Percentiles rank a stretch among this genome's conserved stretches.
phyloP scores from a whole-genome alignment of 53 echinoderm and acorn worm genomes.

The Pentamera pediparva region DNA sequence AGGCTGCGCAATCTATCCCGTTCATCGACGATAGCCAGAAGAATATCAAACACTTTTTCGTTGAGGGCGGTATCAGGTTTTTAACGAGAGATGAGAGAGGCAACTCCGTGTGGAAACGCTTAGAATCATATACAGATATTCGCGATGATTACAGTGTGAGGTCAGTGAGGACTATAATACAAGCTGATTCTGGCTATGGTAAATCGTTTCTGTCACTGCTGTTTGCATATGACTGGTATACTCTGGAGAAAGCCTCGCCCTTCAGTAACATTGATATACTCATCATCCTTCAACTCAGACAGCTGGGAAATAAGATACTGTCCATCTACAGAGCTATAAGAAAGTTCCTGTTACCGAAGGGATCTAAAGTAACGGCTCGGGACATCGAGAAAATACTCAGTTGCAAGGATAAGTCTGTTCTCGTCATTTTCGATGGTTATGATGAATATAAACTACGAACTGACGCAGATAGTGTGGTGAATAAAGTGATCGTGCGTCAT shows the following conservation, averaged over 20 bases:
- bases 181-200: constrained; percentile 6
- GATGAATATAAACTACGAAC: neutral
- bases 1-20: neutral
- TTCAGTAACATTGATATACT: constrained; percentile 1
- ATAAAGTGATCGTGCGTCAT: neutral
- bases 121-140: neutral
- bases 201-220: neutral
- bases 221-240: constrained; percentile 2
- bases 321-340: neutral
- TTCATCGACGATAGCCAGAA: neutral
- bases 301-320: neutral
- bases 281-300: neutral
- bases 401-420: neutral
- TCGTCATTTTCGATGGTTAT: constrained; percentile 3
- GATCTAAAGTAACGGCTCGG: neutral
- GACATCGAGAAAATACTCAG: constrained; percentile 3
- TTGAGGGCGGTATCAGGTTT: constrained; percentile 9
- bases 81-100: neutral
- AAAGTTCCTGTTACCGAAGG: constrained; percentile 6
- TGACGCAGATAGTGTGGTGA: neutral
- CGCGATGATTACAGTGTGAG: neutral
- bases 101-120: neutral
- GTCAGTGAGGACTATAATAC: constrained; percentile 5
- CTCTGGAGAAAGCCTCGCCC: neutral
- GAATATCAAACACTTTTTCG: neutral